Conservation (phyloP, 1,140 invertebrate species). For the Calephelis virginiensis region DNA sequence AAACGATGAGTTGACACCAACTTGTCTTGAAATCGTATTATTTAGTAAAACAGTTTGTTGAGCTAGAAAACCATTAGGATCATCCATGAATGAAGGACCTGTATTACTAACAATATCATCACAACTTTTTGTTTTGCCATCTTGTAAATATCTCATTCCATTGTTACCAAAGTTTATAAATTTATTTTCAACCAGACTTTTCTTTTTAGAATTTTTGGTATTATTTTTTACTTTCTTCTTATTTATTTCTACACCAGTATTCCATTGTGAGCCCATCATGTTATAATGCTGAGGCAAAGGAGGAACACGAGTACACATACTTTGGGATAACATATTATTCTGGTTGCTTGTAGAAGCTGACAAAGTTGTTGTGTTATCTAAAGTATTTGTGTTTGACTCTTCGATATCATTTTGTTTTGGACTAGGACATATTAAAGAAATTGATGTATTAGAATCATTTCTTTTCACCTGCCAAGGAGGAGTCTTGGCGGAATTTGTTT, state of each 20-base stretch:
- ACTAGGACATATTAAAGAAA: constrained; percentile 50
- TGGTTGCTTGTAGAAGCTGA: constrained; percentile 53
- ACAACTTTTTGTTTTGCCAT: constrained; percentile 48
- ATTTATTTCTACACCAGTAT: constrained; percentile 76
- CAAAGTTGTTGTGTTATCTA: constrained; percentile 51
- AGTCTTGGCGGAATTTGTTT: constrained; percentile 75
- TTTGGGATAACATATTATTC: constrained; percentile 40
- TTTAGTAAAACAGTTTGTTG: constrained; percentile 91
- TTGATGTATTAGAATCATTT: constrained; percentile 42
- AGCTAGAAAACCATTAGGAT: constrained; percentile 92
- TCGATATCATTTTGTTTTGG: constrained; percentile 60
- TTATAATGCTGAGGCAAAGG: constrained; percentile 85
- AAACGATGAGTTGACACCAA: constrained; percentile 73
- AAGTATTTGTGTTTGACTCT: constrained; percentile 42
- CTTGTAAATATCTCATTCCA: constrained; percentile 55
- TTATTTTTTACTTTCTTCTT: constrained; percentile 82
- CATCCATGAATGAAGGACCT: constrained; percentile 87
- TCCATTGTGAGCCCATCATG: constrained; percentile 78
- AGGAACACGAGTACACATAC: constrained; percentile 83
- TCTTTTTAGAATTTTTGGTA: constrained; percentile 80
- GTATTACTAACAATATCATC: constrained; percentile 55
- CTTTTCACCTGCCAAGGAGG: constrained; percentile 83
- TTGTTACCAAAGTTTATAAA: constrained; percentile 51
- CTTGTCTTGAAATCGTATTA: constrained; percentile 88
- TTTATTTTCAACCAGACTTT: constrained; percentile 71